Base-by-base conservation (phyloP, 2,113 vertebrate genomes). In the Cryptoleucopteryx plumbea region DNA sequence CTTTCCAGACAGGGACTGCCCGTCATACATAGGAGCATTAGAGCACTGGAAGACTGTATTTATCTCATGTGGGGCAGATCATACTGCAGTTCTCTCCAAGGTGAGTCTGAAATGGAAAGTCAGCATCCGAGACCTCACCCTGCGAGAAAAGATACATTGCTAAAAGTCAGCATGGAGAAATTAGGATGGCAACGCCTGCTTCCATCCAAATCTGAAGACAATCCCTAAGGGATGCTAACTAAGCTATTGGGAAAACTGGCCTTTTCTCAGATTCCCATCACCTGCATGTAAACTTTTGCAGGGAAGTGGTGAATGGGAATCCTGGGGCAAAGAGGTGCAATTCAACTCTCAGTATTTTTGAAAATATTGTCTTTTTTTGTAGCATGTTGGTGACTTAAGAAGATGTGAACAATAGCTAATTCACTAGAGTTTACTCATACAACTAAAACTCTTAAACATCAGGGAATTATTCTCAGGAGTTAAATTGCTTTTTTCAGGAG, bases 31-130 rank as follows among this genome's bases (percentile, higher is more conserved):
- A 31, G 66, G 20, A 81, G 95, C 96, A 0, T 78, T 98, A 48
- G 94, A 97, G 61, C 94, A 95, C 61, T 96, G 97, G 95, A 96
- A 95, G 66, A 79, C 93, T 43, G 79, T 92, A 2, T 98, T 97
- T 88, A 84, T 98, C 38, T 86, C 97, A 7, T 98, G 98, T 87
- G 98, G 98, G 32, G 94, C 94, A 55, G 97, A 97, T 82, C 98
- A 98, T 16, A 97, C 97, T 62, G 98, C 97, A 31, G 88, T 95
- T 68, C 97, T 98, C 61, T 98, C 97, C 52, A 97, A 98, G 98
- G 98, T 98, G 90, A 92, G 81, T 67, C 59, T 84, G 38, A 94
- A 89, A 36, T 22, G 50, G 73, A 77, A 90, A 72, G 40, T 56
- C 56, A 79, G 63, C 65, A 40, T 62, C 65, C 58, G 77, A 78